These are phyloP conservation scores for Drosophila tropicalis DNA, from an alignment of 1,140 invertebrate species.

Conservation along the genomic window DNA sequence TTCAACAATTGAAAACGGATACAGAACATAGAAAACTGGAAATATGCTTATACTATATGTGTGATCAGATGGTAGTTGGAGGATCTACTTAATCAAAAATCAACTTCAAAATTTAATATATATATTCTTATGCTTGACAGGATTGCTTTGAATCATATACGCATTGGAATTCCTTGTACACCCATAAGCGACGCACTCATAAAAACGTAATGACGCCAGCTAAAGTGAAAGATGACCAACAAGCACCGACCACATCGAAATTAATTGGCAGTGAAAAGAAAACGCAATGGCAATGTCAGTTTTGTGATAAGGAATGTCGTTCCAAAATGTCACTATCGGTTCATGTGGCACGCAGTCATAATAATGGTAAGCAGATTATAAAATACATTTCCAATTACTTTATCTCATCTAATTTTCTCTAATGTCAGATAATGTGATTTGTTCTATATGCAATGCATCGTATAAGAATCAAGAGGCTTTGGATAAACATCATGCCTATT, in stretches of 20 bases:
- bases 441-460: constrained; percentile 54
- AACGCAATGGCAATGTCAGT: constrained; percentile 67
- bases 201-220: constrained; percentile 24
- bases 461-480: constrained; percentile 64
- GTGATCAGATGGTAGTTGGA: constrained; percentile 54
- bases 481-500: constrained; percentile 61
- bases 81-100: too few relatives aligned
- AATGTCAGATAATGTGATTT: constrained; percentile 62
- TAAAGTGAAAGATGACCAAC: constrained; percentile 1
- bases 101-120: neutral
- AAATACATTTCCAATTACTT: too few relatives aligned
- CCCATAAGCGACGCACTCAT: constrained; percentile 67
- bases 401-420: neutral
- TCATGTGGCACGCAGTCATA: constrained; percentile 78
- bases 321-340: constrained; percentile 79
- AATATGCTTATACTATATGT: constrained; percentile 66
- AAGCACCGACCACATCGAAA: neutral
- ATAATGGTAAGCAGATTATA: constrained; percentile 58
- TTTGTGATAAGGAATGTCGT: constrained; percentile 65
- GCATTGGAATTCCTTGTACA: constrained; percentile 70
- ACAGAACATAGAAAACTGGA: constrained; percentile 44
- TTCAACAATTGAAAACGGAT: constrained; percentile 51
- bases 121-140: constrained; percentile 24
- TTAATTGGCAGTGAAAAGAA: constrained; percentile 5
- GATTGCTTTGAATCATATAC: constrained; percentile 60